Evolutionary conservation across 2,888 invertebrate genomes (phyloP), one percentile per base, ranked within the genome.

Genomic region (Lacanobia oleracea): DNA sequence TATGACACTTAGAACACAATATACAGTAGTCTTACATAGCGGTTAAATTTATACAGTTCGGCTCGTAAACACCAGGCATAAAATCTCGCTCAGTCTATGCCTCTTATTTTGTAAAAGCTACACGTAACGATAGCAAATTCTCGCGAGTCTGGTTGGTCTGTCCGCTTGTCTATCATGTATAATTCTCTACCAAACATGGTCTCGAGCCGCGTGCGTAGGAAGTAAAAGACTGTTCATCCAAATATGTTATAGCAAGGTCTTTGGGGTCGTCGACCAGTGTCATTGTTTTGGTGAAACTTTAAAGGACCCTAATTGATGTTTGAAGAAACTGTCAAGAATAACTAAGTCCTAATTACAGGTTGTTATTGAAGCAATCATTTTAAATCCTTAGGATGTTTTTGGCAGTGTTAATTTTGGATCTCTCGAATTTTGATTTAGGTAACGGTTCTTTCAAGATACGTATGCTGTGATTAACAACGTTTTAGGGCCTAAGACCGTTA

Each of bases 171-270:
- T 80, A 67, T 79, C 57, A 67, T 60, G 76, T 82, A 59, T 70
- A 86, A 74, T 70, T 65, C 64, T 54, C 45, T 61, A 48, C 86
- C 83, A 72, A 67, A 79, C 53, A 79, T 53, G 86, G 85, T 27
- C 16, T 18, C 60, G 27, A 54, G 48, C 74, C 79, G 76, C 81
- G 84, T 86, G 86, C 84, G 85, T 86, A 82, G 86, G 85, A 81
- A 78, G 83, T 69, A 74, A 81, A 85, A 81, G 59, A 82, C 79
- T 50, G 77, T 72, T 79, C 53, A 45, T 57, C 79, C 83, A 76
- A 86, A 86, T 84, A 83, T 62, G 85, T 56, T 60, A 53, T 27
- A 70, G 73, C 85, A 85, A 85, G 84, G 84, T 75, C 81, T 71
- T 69, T 45, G 72, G 74, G 86, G 86, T 86, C 75, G 67, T 75